A percentile compares a stretch with the other conserved stretches of the same genome.
Conservation (phyloP, 2,888 invertebrate genomes). For the Himalopsyche kuldschensis region DNA sequence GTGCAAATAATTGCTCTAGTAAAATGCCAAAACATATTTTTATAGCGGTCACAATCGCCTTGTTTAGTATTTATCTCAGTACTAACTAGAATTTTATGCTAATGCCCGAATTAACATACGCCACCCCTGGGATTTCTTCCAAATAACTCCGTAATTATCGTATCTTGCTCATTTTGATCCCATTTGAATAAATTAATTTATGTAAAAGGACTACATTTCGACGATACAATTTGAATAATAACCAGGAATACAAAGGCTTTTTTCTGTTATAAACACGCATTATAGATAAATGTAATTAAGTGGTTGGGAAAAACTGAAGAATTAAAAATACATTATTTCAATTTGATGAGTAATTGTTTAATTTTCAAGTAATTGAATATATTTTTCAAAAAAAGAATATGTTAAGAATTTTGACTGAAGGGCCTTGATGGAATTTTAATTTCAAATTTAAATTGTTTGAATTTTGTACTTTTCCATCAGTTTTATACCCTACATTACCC, state of each 20-base stretch:
- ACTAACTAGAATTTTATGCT: conserved; percentile 7
- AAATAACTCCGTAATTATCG: not conserved
- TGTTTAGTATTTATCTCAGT: not conserved
- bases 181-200: not conserved
- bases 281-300: not conserved
- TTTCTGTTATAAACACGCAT: not conserved
- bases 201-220: not conserved
- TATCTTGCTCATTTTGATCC: not conserved
- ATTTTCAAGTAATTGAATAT: too few species aligned
- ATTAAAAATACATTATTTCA: not conserved
- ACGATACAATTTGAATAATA: not conserved
- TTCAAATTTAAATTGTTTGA: too few species aligned
- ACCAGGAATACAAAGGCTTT: not conserved
- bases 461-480: too few species aligned
- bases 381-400: too few species aligned
- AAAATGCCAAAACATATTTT: conserved; percentile 10
- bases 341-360: not conserved
- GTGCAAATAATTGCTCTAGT: conserved; percentile 20
- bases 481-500: too few species aligned
- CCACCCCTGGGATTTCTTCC: not conserved
- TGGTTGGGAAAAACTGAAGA: not conserved
- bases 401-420: too few species aligned
- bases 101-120: conserved; percentile 14
- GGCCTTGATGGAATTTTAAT: too few species aligned
- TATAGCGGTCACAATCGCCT: not conserved